Base-by-base conservation (phyloP, 2,888 invertebrate genomes). In the Bimastos eiseni region DNA sequence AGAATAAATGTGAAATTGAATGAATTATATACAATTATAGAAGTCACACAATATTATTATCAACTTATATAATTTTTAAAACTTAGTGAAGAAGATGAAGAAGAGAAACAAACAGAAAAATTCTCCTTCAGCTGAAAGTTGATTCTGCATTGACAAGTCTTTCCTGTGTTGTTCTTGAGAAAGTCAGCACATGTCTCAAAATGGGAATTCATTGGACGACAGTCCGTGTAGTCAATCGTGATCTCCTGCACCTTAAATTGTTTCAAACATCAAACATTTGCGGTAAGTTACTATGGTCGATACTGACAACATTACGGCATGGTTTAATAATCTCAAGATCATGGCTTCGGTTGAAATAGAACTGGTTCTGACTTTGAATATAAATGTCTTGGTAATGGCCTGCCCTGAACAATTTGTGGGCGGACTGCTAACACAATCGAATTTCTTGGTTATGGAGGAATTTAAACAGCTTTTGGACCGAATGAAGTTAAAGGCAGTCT, bases 191-290 rank as follows among this genome's bases (percentile, higher is more conserved):
- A 91, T 15, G 83, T 90, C 17, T n/a, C 84, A 37, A n/a, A 70
- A 11, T 13, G 49, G 30, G 36, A 24, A 37, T 90, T 70, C 24
- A 33, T 33, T 6, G 89, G 83, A 19, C 37, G 41, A 88, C 91
- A 91, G 41, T 90, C 30, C 0, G 91, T 91, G 90, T 91, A 91
- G 41, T 91, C 88, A 17, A 91, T 70, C 34, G 41, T 44, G 21
- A 91, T 49, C 86, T 91, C 91, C 36, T 89, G 90, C 33, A 91
- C 70, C 91, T 91, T 24, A 19, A 55, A 38, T 36, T 36, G 38
- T 38, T 44, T 89, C 24, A 33, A 88, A 49, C 15, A 70, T 30
- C 8, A 89, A n/a, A 89, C 34, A 90, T 6, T 41, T 88, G 34
- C 41, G 1, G 17, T 13, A 13, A n/a, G n/a, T n/a, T n/a, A 41